Evolutionary conservation across 2,888 invertebrate species (phyloP), one percentile per base, ranked within the genome.

Genomic region (Frankliniella intonsa): DNA sequence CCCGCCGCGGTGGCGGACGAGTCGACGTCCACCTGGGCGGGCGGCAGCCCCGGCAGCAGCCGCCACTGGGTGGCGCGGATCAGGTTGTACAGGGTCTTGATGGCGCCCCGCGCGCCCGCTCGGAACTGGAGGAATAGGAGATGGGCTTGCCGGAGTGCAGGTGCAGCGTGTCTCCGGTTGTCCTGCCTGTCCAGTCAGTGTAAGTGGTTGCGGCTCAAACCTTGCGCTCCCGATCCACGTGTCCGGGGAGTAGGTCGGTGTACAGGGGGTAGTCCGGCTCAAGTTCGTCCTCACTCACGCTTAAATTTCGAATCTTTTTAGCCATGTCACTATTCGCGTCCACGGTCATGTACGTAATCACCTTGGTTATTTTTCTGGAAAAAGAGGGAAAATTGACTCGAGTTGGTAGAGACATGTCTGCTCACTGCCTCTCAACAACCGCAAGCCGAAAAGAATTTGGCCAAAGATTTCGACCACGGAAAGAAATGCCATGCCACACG

Each of bases 181-280:
- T 38, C 5, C 2, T 5, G 5, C 2, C 3, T 38, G 38, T 38
- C 3, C 38, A 38, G 5, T 38, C 38, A 38, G 38, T 38, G 38
- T 38, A 2, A 5, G 38, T 38, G 5, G 38, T 22, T 22, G 0
- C 22, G 5, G 69, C 11, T 22, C 69, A 0, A 3, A 76, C 69
- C 69, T 76, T 76, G 25, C 69, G 69, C 69, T 25, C 22, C 9
- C 69, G 69, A 25, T 76, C 69, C 8, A 22, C 1, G 69, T 76
- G 69, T 9, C 25, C 69, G 22, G 69, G 69, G 11, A 76, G 69
- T 12, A 76, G 69, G 69, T 76, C 69, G 25, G 69, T 25, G 69
- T 76, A 76, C 69, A 76, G 69, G 22, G 22, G 69, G 25, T 76
- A 76, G 69, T 76, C 69, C 69, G 69, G 69, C 25, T 76, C 69